These are phyloP conservation scores for Plumapathes pennacea DNA, from an alignment of 92 coral and sea anemone species.

Conservation along the genomic window DNA sequence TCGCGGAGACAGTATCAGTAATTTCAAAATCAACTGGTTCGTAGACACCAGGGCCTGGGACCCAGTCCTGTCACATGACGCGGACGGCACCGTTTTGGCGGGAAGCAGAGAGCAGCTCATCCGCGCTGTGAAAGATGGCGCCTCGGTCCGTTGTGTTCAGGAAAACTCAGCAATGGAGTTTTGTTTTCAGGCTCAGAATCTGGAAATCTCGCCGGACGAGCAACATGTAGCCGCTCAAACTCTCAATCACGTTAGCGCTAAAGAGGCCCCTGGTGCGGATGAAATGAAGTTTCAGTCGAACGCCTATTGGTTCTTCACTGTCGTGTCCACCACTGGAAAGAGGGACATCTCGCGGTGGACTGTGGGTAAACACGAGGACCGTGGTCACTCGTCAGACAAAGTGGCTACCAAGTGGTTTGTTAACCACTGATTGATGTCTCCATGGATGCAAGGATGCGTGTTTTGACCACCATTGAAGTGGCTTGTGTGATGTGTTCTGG, in stretches of 20 bases:
- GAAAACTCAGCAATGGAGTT: slow-evolving; percentile 43
- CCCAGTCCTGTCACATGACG: slow-evolving; percentile 28
- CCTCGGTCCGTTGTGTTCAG: slow-evolving; percentile 70
- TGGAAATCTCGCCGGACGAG: slow-evolving; percentile 44
- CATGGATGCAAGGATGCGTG: too few relatives aligned
- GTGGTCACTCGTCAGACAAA: slow-evolving; percentile 57
- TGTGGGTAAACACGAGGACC: slow-evolving; percentile 61
- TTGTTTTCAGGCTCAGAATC: slow-evolving; percentile 67
- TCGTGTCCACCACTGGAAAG: slow-evolving; percentile 65
- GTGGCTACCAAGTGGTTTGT: slow-evolving; percentile 78
- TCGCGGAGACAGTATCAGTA: slow-evolving; percentile 12
- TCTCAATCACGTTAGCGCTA: slow-evolving; percentile 64
- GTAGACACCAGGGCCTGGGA: slow-evolving; percentile 77
- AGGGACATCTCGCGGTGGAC: slow-evolving; percentile 85
- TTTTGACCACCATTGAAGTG: too few relatives aligned
- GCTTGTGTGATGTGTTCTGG: too few relatives aligned
- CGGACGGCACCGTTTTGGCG: slow-evolving; percentile 24
- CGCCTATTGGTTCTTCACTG: slow-evolving; percentile 88
- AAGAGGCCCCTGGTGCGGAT: slow-evolving; percentile 22
- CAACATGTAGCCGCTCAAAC: slow-evolving; percentile 71
- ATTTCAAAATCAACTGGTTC: slow-evolving; percentile 56
- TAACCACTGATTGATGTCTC: slow-evolving; percentile 45
- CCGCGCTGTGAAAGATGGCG: slow-evolving; percentile 61
- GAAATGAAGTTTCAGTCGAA: slow-evolving; percentile 61
- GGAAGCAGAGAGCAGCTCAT: slow-evolving; percentile 51